These are phyloP conservation scores for Catocala sponsa DNA, from an alignment of 2,888 invertebrate genomes.

Conservation along the genomic window DNA sequence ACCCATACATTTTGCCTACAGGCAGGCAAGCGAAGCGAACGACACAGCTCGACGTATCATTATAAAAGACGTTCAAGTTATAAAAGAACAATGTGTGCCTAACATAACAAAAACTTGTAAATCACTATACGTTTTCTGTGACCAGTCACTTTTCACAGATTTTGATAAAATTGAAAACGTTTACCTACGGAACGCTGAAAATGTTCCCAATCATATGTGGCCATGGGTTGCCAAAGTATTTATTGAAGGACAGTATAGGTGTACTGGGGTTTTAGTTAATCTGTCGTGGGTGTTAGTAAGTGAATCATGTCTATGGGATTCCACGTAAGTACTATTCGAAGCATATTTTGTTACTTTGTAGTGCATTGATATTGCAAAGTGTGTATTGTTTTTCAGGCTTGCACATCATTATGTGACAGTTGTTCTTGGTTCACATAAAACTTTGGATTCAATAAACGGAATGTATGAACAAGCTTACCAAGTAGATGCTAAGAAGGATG, in stretches of 20 bases:
- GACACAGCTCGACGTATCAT: slow-evolving; percentile 59
- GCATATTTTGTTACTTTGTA: neutral
- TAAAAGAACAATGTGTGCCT: slow-evolving; percentile 80
- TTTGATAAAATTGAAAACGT: slow-evolving; percentile 65
- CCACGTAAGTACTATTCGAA: slow-evolving; percentile 62
- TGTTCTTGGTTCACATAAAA: slow-evolving; percentile 90
- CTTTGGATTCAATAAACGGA: slow-evolving; percentile 87
- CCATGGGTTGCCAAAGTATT: slow-evolving; percentile 93
- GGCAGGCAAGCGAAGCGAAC: slow-evolving; percentile 52
- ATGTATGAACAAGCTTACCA: slow-evolving; percentile 91
- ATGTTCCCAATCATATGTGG: slow-evolving; percentile 70
- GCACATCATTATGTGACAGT: slow-evolving; percentile 88
- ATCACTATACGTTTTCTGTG: slow-evolving; percentile 87
- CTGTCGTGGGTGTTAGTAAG: slow-evolving; percentile 90
- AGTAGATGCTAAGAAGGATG: slow-evolving; percentile 87
- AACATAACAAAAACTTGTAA: slow-evolving; percentile 84
- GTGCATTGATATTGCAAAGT: too few species aligned
- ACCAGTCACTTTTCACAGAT: slow-evolving; percentile 75
- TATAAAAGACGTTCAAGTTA: slow-evolving; percentile 73
- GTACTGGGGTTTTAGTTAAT: slow-evolving; percentile 91
- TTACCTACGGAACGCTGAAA: slow-evolving; percentile 54
- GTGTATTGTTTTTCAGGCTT: slow-evolving; percentile 74
- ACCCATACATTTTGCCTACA: slow-evolving; percentile 72
- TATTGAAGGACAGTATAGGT: slow-evolving; percentile 90
- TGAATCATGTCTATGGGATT: slow-evolving; percentile 84